Percentiles rank a stretch among this genome's conserved stretches.
These are phyloP conservation scores for Drosophila anomalata DNA, from an alignment of 2,888 invertebrate species.

Conservation along the genomic window DNA sequence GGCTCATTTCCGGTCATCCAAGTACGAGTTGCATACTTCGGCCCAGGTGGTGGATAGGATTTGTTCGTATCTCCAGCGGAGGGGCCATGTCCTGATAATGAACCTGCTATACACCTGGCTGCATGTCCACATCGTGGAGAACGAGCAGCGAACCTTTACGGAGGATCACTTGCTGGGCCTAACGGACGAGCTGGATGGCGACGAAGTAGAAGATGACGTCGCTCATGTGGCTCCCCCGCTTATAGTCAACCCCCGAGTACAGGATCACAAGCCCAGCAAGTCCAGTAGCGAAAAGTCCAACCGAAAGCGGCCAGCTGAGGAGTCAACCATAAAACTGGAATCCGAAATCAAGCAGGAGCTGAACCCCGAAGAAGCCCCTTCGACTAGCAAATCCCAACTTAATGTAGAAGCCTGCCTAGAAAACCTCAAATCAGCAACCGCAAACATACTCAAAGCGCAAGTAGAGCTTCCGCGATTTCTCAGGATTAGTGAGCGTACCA, in stretches of 20 bases:
- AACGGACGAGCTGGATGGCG: slow-evolving; percentile 60
- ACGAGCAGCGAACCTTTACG: slow-evolving; percentile 73
- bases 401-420: slow-evolving; percentile 65
- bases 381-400: slow-evolving; percentile 28
- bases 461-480: slow-evolving; percentile 71
- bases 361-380: slow-evolving; percentile 31
- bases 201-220: slow-evolving; percentile 44
- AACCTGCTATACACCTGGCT: slow-evolving; percentile 88
- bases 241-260: slow-evolving; percentile 18
- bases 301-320: slow-evolving; percentile 65
- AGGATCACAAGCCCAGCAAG: slow-evolving; percentile 42
- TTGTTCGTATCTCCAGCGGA: slow-evolving; percentile 87
- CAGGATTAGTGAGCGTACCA: slow-evolving; percentile 66
- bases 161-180: slow-evolving; percentile 74
- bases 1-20: slow-evolving; percentile 86
- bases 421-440: slow-evolving; percentile 55
- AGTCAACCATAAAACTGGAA: slow-evolving; percentile 61
- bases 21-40: slow-evolving; percentile 89
- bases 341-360: slow-evolving; percentile 67
- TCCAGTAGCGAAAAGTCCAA: slow-evolving; percentile 26
- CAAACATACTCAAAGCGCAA: slow-evolving; percentile 68
- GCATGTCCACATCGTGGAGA: slow-evolving; percentile 86
- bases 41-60: slow-evolving; percentile 87
- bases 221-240: slow-evolving; percentile 13
- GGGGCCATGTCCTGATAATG: slow-evolving; percentile 88